These are phyloP conservation scores for Pinctada fucata DNA, from an alignment of 2,888 invertebrate genomes.

Conservation along the genomic window DNA sequence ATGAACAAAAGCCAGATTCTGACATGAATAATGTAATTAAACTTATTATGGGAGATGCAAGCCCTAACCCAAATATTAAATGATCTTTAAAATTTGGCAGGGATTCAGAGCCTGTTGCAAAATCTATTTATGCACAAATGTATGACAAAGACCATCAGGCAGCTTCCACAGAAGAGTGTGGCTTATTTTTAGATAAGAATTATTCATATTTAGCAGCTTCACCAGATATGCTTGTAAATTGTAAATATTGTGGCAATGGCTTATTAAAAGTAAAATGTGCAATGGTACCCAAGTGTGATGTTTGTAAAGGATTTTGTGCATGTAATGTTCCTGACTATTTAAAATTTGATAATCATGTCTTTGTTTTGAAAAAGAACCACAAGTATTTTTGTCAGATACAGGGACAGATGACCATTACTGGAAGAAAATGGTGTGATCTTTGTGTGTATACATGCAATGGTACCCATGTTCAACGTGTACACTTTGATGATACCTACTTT, in stretches of 20 bases:
- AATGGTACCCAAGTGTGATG: conserved; percentile 13
- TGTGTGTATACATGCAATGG: background rate
- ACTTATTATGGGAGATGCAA: conserved; percentile 10
- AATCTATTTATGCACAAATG: conserved; percentile 11
- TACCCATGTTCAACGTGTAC: background rate
- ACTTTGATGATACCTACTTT: background rate
- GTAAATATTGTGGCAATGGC: conserved; percentile 32
- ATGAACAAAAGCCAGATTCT: background rate
- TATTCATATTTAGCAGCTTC: conserved; percentile 20
- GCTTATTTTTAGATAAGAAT: conserved; percentile 17
- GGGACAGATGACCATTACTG: conserved; percentile 30
- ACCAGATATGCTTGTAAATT: conserved; percentile 26
- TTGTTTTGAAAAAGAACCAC: conserved; percentile 23
- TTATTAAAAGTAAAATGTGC: conserved; percentile 30
- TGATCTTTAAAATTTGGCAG: conserved; percentile 21
- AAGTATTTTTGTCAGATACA: conserved; percentile 28
- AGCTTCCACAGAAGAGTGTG: conserved; percentile 18
- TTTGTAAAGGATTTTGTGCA: conserved; percentile 18
- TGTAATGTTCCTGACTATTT: conserved; percentile 16
- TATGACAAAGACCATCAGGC: conserved; percentile 7
- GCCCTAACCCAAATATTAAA: conserved; percentile 18
- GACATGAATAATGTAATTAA: conserved; percentile 6
- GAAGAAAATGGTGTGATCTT: background rate
- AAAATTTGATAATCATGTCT: background rate
- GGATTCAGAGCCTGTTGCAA: conserved; percentile 22